These are phyloP conservation scores for Molossus molossus DNA, from an alignment of 2,797 vertebrate species.

Conservation along the genomic window DNA sequence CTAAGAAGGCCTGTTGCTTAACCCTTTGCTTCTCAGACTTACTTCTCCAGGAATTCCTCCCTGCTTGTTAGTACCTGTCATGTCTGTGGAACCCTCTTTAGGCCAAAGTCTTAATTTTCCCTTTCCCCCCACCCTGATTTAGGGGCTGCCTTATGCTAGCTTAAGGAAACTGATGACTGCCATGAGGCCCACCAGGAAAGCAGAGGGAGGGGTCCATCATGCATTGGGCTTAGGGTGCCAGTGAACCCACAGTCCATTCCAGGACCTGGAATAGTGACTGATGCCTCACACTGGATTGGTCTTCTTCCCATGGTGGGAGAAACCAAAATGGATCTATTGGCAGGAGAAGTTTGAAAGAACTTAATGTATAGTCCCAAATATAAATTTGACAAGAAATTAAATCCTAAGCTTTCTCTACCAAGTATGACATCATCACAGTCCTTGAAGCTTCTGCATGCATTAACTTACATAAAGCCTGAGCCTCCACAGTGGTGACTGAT, in stretches of 20 bases:
- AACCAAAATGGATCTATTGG: constrained; percentile 62
- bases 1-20: neutral
- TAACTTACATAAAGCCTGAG: constrained; percentile 2
- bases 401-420: constrained; percentile 10
- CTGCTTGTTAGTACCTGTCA: neutral
- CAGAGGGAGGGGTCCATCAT: neutral
- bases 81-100: neutral
- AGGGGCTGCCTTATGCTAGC: neutral
- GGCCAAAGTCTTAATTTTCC: neutral
- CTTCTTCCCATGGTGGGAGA: neutral
- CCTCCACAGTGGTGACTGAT: constrained; percentile 23
- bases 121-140: neutral
- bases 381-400: constrained; percentile 77
- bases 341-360: constrained; percentile 68
- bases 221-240: neutral
- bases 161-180: neutral
- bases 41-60: neutral
- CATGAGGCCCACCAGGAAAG: neutral
- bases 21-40: constrained; percentile 44
- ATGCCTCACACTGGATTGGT: neutral
- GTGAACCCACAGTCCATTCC: neutral
- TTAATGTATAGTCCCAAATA: constrained; percentile 42
- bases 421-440: constrained; percentile 40
- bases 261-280: neutral
- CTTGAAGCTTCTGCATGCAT: neutral